Conservation (phyloP, 2,888 invertebrate genomes). For the Dasypolia templi region DNA sequence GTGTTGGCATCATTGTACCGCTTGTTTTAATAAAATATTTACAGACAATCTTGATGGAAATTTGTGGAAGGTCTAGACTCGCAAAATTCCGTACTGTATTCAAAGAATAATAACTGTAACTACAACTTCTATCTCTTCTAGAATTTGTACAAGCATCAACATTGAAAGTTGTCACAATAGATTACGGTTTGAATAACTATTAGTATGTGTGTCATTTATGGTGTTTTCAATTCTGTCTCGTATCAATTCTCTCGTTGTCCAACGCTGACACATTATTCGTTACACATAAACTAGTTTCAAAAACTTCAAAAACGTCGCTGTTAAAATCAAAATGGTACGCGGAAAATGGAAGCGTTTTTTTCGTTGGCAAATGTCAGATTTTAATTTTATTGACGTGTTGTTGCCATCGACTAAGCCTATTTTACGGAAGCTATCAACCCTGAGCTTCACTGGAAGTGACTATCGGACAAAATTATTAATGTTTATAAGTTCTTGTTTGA, state of each 20-base stretch:
- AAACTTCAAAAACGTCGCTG: constrained; percentile 47
- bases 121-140: too few relatives aligned
- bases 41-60: constrained; percentile 51
- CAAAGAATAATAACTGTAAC: background rate
- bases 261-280: constrained; percentile 4
- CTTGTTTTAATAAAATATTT: constrained; percentile 55
- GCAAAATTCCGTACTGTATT: background rate
- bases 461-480: constrained; percentile 42
- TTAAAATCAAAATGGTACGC: constrained; percentile 70
- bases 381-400: constrained; percentile 84
- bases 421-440: constrained; percentile 68
- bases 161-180: too few relatives aligned
- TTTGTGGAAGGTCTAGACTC: constrained; percentile 4
- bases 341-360: constrained; percentile 79
- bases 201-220: background rate
- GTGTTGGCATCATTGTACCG: constrained; percentile 47
- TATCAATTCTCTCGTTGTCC: background rate
- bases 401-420: constrained; percentile 81
- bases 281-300: constrained; percentile 8
- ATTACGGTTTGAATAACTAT: too few relatives aligned
- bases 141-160: too few relatives aligned
- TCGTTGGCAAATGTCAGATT: constrained; percentile 84
- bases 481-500: constrained; percentile 15
- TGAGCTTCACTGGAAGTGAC: constrained; percentile 70
- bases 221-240: too few relatives aligned